Evolutionary conservation across 1,140 invertebrate species (phyloP).

Genomic region (Myzus persicae): DNA sequence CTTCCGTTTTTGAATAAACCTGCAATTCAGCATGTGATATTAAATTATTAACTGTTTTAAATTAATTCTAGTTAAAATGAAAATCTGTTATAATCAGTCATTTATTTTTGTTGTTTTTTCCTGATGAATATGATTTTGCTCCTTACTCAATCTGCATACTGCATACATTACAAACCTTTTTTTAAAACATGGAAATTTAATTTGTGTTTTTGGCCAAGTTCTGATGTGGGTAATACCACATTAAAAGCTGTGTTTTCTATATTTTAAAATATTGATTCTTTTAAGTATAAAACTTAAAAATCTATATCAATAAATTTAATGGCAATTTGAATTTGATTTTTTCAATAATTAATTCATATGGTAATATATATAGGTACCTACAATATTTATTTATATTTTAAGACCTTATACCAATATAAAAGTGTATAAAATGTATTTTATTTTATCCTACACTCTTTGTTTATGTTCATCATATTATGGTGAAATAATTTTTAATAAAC

Average conservation of each 20-base stretch:
- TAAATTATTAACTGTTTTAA: background rate
- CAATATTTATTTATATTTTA: background rate
- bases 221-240: no score
- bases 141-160: background rate
- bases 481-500: background rate
- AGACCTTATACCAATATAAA: background rate
- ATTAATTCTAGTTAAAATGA: background rate
- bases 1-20: slow-evolving; percentile 61
- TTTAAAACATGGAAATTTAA: background rate
- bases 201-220: no score
- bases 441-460: background rate
- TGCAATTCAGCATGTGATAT: slow-evolving; percentile 47
- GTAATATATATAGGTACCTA: background rate
- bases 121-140: background rate
- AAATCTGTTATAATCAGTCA: background rate
- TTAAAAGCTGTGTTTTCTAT: background rate
- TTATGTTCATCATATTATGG: background rate
- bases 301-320: background rate
- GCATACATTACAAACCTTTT: no score
- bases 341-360: background rate
- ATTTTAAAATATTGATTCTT: background rate
- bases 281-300: background rate
- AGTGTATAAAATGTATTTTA: background rate
- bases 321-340: background rate
- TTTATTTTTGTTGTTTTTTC: background rate